Evolutionary conservation across 2,113 vertebrate species (phyloP).

Genomic region (Malaclemys terrapin): DNA sequence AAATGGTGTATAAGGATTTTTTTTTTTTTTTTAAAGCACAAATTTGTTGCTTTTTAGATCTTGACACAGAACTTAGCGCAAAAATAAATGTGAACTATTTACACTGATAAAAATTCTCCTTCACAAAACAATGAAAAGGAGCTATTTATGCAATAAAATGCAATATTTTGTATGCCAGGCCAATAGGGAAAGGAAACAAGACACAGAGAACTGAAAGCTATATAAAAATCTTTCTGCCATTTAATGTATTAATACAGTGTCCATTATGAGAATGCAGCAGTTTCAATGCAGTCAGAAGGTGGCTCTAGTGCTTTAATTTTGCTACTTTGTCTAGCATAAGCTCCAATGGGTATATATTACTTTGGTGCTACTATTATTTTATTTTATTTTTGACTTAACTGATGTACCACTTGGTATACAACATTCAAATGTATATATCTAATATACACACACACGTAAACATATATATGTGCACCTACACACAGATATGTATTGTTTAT

Average conservation of each 20-base stretch:
- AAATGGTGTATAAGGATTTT: background rate
- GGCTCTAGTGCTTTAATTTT: constrained; percentile 90
- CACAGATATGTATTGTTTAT: background rate
- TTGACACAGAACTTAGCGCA: constrained; percentile 10
- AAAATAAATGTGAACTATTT: constrained; percentile 40
- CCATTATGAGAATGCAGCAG: constrained; percentile 72
- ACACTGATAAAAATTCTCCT: background rate
- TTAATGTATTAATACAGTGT: constrained; percentile 54
- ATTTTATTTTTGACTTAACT: constrained; percentile 65
- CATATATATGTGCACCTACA: background rate
- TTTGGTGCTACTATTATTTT: constrained; percentile 59
- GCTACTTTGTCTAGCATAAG: constrained; percentile 62
- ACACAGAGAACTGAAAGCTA: constrained; percentile 64
- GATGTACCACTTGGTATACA: constrained; percentile 66
- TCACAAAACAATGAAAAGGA: background rate
- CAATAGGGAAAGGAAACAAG: constrained; percentile 63
- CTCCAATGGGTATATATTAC: constrained; percentile 74
- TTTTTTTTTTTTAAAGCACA: background rate
- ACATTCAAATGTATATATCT: constrained; percentile 67
- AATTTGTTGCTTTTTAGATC: constrained; percentile 25
- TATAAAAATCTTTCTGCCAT: constrained; percentile 36
- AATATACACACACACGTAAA: constrained; percentile 1
- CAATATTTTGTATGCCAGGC: constrained; percentile 36
- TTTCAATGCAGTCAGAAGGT: constrained; percentile 85
- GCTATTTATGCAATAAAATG: constrained; percentile 18